These are phyloP conservation scores for Otolemur garnettii DNA, from an alignment of 2,113 vertebrate genomes.

Conservation along the genomic window DNA sequence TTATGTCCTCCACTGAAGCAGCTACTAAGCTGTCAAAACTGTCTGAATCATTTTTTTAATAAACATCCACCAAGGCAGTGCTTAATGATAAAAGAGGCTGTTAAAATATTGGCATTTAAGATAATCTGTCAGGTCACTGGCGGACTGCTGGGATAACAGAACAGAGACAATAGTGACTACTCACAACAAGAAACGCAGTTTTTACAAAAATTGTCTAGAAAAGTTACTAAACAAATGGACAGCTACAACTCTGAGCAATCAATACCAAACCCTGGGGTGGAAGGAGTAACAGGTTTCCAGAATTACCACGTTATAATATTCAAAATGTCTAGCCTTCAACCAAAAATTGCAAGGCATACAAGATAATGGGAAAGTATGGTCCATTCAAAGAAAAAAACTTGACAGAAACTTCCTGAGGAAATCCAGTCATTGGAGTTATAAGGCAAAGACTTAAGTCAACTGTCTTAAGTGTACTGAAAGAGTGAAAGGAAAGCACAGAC, in stretches of 20 bases:
- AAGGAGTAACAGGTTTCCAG: background rate
- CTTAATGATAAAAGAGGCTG: slow-evolving; percentile 36
- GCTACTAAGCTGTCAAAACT: background rate
- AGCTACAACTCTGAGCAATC: background rate
- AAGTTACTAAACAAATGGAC: background rate
- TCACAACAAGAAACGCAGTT: background rate
- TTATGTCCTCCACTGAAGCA: background rate
- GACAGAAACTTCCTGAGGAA: background rate
- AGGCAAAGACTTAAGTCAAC: background rate
- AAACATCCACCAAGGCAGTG: background rate
- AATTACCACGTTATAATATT: background rate
- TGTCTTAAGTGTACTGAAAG: background rate
- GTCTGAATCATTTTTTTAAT: background rate
- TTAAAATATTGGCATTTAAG: background rate
- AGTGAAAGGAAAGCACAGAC: background rate
- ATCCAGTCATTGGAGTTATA: background rate
- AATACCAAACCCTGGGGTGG: background rate
- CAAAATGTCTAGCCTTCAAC: background rate
- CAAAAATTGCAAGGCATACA: background rate
- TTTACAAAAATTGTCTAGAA: background rate
- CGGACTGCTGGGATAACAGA: background rate
- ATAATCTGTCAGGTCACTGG: background rate
- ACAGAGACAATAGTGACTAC: background rate
- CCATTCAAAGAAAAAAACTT: background rate
- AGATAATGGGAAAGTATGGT: background rate